Evolutionary conservation across 2,797 vertebrate genomes (phyloP).

Genomic region (Gallinago solitaria): DNA sequence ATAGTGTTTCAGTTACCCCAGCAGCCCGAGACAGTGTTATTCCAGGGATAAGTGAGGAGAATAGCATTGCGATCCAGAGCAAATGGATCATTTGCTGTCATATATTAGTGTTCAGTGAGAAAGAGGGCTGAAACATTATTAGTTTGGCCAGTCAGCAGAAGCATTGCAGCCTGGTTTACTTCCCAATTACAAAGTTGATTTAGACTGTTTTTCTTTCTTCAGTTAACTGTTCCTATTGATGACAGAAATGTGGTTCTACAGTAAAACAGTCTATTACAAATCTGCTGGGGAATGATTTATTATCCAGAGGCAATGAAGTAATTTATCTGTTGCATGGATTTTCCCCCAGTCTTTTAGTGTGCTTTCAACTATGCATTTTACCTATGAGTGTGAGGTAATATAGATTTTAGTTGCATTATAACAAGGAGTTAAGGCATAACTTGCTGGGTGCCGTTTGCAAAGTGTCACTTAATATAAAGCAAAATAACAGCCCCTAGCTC

Average conservation of each 20-base stretch:
- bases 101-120: neutral
- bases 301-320: slow-evolving; percentile 22
- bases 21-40: neutral
- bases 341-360: neutral
- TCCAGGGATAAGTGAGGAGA: neutral
- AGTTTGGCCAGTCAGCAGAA: neutral
- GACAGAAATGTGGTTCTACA: neutral
- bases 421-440: slow-evolving; percentile 23
- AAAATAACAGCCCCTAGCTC: slow-evolving; percentile 8
- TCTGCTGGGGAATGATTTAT: neutral
- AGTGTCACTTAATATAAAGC: slow-evolving; percentile 26
- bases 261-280: neutral
- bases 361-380: slow-evolving; percentile 24
- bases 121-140: neutral
- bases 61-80: neutral
- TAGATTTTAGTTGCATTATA: slow-evolving; percentile 37
- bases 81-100: neutral
- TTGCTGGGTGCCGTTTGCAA: slow-evolving; percentile 42
- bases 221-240: neutral
- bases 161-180: neutral
- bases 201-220: neutral
- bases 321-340: neutral
- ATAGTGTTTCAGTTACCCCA: neutral
- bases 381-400: neutral
- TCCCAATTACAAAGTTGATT: slow-evolving; percentile 2